A percentile compares a stretch with the other conserved stretches of the same genome.
Conservation (phyloP, 2,888 invertebrate species). For the Cheilosia variabilis region DNA sequence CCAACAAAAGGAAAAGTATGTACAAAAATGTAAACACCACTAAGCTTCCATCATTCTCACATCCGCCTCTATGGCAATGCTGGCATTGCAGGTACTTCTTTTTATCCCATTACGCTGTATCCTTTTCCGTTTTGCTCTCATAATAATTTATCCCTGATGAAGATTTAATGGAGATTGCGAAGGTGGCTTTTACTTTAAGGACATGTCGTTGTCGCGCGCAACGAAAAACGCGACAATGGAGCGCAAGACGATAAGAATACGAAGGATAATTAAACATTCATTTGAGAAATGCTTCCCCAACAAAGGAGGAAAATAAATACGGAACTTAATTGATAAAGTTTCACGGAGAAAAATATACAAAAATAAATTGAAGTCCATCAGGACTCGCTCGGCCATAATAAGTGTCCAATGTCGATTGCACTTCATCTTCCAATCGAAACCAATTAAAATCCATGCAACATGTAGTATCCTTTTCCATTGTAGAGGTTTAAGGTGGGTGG, state of each 20-base stretch:
- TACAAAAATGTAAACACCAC: slow-evolving; percentile 56
- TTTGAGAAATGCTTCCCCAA: slow-evolving; percentile 47
- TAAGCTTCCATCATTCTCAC: slow-evolving; percentile 53
- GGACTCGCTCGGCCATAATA: slow-evolving; percentile 15
- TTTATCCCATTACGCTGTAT: slow-evolving; percentile 50
- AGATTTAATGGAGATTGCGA: slow-evolving; percentile 73
- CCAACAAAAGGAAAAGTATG: slow-evolving; percentile 7
- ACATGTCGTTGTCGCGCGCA: slow-evolving; percentile 28
- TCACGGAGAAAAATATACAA: slow-evolving; percentile 21
- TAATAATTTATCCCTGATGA: slow-evolving; percentile 74
- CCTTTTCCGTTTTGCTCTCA: slow-evolving; percentile 57
- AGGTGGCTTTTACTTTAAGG: slow-evolving; percentile 69
- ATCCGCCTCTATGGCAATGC: neutral
- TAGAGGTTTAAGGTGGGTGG: neutral
- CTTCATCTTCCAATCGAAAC: slow-evolving; percentile 69
- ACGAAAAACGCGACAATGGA: slow-evolving; percentile 1
- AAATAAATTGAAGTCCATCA: slow-evolving; percentile 26
- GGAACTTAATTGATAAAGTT: slow-evolving; percentile 68
- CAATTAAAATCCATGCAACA: slow-evolving; percentile 69
- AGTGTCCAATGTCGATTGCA: slow-evolving; percentile 53
- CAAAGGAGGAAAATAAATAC: slow-evolving; percentile 23
- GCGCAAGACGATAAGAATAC: slow-evolving; percentile 45
- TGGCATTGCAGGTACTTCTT: slow-evolving; percentile 26
- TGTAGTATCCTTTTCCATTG: slow-evolving; percentile 36
- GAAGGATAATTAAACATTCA: slow-evolving; percentile 66